Conservation (phyloP, 2,113 vertebrate genomes). For the Perognathus longimembris region DNA sequence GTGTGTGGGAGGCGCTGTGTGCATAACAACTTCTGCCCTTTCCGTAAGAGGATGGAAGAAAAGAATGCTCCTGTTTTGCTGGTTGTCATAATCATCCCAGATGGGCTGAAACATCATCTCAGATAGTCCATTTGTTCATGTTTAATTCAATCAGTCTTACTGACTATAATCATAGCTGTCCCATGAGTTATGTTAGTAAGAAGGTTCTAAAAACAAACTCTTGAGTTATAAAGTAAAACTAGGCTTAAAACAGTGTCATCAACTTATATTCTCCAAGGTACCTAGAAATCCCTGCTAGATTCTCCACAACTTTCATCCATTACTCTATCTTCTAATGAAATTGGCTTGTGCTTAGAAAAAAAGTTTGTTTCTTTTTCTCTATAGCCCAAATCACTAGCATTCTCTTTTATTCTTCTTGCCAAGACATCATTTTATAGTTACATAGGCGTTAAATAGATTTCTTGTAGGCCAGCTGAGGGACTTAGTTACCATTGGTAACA, state of each 20-base stretch:
- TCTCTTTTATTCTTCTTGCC: neutral
- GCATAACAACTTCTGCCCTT: neutral
- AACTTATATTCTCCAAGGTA: neutral
- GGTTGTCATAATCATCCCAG: neutral
- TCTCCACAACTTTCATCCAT: neutral
- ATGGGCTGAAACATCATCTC: neutral
- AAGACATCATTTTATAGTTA: neutral
- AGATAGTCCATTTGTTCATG: neutral
- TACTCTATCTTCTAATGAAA: neutral
- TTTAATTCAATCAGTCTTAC: neutral
- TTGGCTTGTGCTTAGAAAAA: neutral
- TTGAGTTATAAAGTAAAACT: neutral
- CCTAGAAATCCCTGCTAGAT: neutral
- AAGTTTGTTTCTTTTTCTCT: conserved; percentile 1
- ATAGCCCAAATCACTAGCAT: neutral
- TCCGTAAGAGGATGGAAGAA: neutral
- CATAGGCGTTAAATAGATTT: conserved; percentile 6
- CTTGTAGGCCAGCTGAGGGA: neutral
- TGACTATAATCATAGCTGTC: neutral
- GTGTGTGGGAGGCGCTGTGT: too few species aligned
- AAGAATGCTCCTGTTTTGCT: neutral
- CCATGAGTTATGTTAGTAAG: neutral
- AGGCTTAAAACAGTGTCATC: neutral
- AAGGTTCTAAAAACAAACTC: conserved; percentile 16
- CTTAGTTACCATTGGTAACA: conserved; percentile 46